Evolutionary conservation across 1,140 invertebrate genomes (phyloP), one percentile per base, ranked within the genome.

Genomic region (Aphidius ervi): DNA sequence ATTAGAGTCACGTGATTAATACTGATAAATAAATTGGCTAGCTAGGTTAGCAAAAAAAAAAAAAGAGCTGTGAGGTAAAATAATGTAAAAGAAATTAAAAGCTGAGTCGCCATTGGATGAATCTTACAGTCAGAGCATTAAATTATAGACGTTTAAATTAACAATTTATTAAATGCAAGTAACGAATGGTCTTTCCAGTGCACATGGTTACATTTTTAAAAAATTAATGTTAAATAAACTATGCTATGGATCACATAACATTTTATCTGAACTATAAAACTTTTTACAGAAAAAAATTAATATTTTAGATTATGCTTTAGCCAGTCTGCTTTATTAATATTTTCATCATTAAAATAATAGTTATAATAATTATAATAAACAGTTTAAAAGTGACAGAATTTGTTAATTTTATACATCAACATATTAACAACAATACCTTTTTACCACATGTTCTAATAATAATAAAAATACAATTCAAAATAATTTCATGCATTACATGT

Each of bases 1-100:
- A 77, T 76, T 77, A 77, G 73, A 71, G 74, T 75, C 74, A 71
- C 74, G 71, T 76, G 74, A 77, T 77, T 77, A 77, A 76, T 70
- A 74, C 64, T 23, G 63, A 63, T 63, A 70, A 76, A 76, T 77
- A 77, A 76, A 76, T 77, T 74, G 71, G n/a, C n/a, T n/a, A n/a
- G n/a, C n/a, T n/a, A n/a, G n/a, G n/a, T n/a, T n/a, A n/a, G n/a
- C n/a, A n/a, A n/a, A n/a, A n/a, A n/a, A n/a, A n/a, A 16, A 31
- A 31, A 31, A 31, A 31, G 0, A 31, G 23, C 23, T 31, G 47
- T 16, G 45, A 41, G 56, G 42, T 23, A 55, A 9, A 56, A 45
- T 16, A 54, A 46, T 7, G 42, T 16, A 37, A 53, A 42, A 16
- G 45, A 45, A 31, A 50, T 39, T 43, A 46, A 56, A 46, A 52